These are phyloP conservation scores for Cephonodes hylas DNA, from an alignment of 2,888 invertebrate genomes.

Conservation along the genomic window DNA sequence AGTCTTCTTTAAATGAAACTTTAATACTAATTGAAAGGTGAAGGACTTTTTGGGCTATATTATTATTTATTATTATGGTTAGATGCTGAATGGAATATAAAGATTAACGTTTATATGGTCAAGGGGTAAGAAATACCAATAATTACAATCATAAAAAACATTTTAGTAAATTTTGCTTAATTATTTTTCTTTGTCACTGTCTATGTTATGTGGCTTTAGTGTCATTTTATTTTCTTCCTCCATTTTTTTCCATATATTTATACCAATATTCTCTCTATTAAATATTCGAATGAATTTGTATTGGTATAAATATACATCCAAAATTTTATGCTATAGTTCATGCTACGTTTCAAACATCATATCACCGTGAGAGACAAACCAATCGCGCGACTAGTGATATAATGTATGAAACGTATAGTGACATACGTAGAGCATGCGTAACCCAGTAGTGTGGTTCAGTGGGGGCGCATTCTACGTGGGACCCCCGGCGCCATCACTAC, in stretches of 20 bases:
- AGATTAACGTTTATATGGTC: too few relatives aligned
- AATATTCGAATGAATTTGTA: background rate
- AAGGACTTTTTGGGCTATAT: too few relatives aligned
- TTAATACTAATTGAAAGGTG: too few relatives aligned
- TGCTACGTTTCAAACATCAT: constrained; percentile 33
- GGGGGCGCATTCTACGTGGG: constrained; percentile 89
- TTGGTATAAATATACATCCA: background rate
- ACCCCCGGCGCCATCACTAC: constrained; percentile 93
- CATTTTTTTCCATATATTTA: background rate
- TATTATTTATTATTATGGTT: too few relatives aligned
- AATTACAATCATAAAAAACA: too few relatives aligned
- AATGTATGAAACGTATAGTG: constrained; percentile 27
- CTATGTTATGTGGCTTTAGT: background rate
- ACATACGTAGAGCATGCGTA: constrained; percentile 83
- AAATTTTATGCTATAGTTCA: constrained; percentile 22
- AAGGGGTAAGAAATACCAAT: background rate
- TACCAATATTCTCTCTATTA: background rate
- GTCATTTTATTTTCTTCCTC: background rate
- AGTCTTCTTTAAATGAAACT: too few relatives aligned
- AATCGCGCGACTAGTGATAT: constrained; percentile 37
- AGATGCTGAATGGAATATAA: background rate
- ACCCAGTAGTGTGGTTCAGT: constrained; percentile 73
- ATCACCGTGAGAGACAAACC: too few relatives aligned
- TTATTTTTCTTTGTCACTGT: background rate
- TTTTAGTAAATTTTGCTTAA: too few relatives aligned